phyloP scores from a whole-genome alignment of 2,888 invertebrate genomes.

The Oscheius sp. region DNA sequence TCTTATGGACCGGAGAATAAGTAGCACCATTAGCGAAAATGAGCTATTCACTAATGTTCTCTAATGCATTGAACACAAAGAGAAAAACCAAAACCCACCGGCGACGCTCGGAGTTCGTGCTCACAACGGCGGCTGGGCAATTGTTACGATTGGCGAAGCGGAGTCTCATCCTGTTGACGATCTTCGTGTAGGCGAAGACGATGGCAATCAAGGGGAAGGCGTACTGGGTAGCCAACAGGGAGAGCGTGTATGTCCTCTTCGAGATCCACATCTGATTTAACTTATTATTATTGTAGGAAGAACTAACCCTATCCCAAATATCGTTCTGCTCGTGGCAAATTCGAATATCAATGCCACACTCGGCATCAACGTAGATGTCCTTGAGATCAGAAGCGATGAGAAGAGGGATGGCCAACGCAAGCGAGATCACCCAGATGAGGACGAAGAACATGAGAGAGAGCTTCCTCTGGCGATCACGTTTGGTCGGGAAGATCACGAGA shows the following conservation, averaged over 20 bases:
- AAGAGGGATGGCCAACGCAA: constrained; percentile 67
- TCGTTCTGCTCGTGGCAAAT: constrained; percentile 69
- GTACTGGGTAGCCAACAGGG: constrained; percentile 65
- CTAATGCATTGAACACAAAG: constrained; percentile 1
- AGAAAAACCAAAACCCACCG: constrained; percentile 19
- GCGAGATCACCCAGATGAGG: constrained; percentile 73
- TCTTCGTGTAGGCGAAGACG: constrained; percentile 67
- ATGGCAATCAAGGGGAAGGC: constrained; percentile 65
- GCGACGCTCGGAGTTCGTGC: constrained; percentile 17
- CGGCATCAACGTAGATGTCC: constrained; percentile 53
- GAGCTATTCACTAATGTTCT: neutral
- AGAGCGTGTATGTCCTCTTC: constrained; percentile 65
- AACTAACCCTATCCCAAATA: constrained; percentile 64
- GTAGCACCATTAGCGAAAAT: constrained; percentile 4
- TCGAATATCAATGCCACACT: constrained; percentile 56
- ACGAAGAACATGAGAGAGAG: constrained; percentile 72
- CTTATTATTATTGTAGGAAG: neutral
- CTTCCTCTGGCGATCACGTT: constrained; percentile 71
- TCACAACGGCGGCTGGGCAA: constrained; percentile 18
- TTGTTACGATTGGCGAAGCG: constrained; percentile 56
- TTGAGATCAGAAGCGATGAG: constrained; percentile 65
- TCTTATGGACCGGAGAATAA: neutral
- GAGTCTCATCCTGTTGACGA: constrained; percentile 65
- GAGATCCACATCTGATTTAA: constrained; percentile 60
- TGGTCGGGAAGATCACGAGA: constrained; percentile 69